phyloP scores from a whole-genome alignment of 2,888 invertebrate genomes.

The Pseudoips prasinana region DNA sequence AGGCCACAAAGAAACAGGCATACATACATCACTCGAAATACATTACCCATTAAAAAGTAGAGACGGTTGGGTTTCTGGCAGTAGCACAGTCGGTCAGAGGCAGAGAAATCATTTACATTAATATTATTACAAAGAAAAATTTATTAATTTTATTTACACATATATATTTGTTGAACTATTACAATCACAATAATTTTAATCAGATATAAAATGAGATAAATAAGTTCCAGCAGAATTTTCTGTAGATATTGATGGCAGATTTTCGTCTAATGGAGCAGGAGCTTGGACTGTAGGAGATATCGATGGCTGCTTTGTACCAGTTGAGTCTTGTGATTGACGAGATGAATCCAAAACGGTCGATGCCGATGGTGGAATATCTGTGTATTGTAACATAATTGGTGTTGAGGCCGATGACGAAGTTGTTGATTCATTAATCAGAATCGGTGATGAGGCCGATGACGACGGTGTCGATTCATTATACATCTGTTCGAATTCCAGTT shows the following conservation, averaged over 20 bases:
- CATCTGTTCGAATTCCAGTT: conserved; percentile 8
- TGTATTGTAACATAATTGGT: too few relatives aligned
- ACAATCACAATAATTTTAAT: conserved; percentile 12
- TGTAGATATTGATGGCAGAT: conserved; percentile 19
- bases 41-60: conserved; percentile 6
- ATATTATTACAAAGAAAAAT: too few relatives aligned
- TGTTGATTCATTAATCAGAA: too few relatives aligned
- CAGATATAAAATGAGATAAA: conserved; percentile 15
- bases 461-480: conserved; percentile 6
- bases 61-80: conserved; percentile 11
- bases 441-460: conserved; percentile 12
- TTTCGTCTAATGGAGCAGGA: conserved; percentile 14
- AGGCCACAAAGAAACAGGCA: conserved; percentile 9
- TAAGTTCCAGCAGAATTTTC: conserved; percentile 18
- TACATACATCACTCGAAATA: conserved; percentile 9
- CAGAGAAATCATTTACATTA: conserved; percentile 10
- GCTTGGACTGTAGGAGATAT: conserved; percentile 19
- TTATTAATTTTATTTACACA: too few relatives aligned
- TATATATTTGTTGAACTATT: too few relatives aligned
- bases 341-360: too few relatives aligned
- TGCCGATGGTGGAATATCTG: too few relatives aligned
- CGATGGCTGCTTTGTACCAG: conserved; percentile 12
- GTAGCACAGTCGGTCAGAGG: conserved; percentile 11
- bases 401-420: too few relatives aligned
- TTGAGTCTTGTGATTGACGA: conserved; percentile 10